Base-by-base conservation (phyloP, 2,888 invertebrate genomes). In the Spilosoma lubricipeda region DNA sequence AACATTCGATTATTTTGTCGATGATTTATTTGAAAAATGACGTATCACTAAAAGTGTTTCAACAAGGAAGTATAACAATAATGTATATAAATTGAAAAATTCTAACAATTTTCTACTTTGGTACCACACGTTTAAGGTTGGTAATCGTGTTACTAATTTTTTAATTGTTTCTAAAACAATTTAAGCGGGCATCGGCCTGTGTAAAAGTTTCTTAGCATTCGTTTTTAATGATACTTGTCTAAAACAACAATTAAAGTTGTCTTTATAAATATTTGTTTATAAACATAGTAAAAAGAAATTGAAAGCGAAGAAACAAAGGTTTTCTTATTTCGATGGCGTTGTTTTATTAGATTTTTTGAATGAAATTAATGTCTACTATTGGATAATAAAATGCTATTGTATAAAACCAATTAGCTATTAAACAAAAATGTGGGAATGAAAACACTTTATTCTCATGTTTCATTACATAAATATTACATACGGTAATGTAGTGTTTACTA, bases 211-310 rank as follows among this genome's bases (percentile, higher is more conserved):
- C 89, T 87, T 87, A 85, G 82, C 76, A 20, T 52, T 52, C 1
- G 23, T 23, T 15, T 56, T 56, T 56, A n/a, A 56, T 56, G 23
- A 11, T n/a, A 56, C 2, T 8, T 67, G 76, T 75, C 82, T 83
- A 84, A 84, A 89, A 87, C 85, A 82, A 88, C 83, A 83, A 86
- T 82, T 81, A 68, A 85, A 85, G 90, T 88, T 88, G 89, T 88
- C 90, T 85, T 83, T 82, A 82, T 77, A 72, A 65, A 81, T 76
- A 89, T 90, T 87, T 87, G 78, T 83, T 85, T 65, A 36, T 9
- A 65, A 33, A 33, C 30, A 36, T 65, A 13, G 15, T 27, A 2
- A 27, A 27, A 27, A 13, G 59, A 59, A 59, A 59, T 59, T 27
- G 27, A 59, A 59, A 59, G 27, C 27, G 9, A 13, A 27, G 13